Evolutionary conservation across 1,140 invertebrate genomes (phyloP), one percentile per base, ranked within the genome.

Genomic region (Sipha flava): DNA sequence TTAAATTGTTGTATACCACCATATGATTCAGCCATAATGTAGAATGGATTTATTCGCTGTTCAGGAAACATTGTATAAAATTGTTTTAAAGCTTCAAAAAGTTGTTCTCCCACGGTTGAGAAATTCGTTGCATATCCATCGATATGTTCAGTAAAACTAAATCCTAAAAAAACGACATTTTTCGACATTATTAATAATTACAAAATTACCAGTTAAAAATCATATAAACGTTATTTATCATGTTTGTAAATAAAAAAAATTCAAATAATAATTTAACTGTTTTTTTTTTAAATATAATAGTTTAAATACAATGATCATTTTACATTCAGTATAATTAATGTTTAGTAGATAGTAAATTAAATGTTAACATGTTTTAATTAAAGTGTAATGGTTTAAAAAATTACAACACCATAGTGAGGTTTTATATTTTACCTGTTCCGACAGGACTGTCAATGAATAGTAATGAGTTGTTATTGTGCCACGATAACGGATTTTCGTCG

Each of bases 401-500:
- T n/a, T n/a, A n/a, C n/a, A n/a, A n/a, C n/a, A n/a, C n/a, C n/a
- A n/a, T n/a, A n/a, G n/a, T n/a, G n/a, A n/a, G n/a, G 5, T 34
- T 10, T 14, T 64, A 34, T 1, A 0, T 43, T 66, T 64, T 29
- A 9, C 92, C 92, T 26, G 92, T 92, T 7, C 92, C 93, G 52
- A 94, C 94, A 10, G 94, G 94, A 85, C 94, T 95, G 83, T 96
- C 94, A 68, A 96, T 92, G 83, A 93, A 95, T 26, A 95, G 86
- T 45, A 95, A 83, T 83, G 92, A 91, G 82, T 93, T 92, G 10
- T 88, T 89, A 16, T 87, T 86, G 80, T 89, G 91, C 94, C 94
- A 95, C 10, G 91, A 90, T 57, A 89, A 90, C 83, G 91, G 80
- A 14, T 80, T 80, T 37, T 62, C 37, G 3, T 70, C 68, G 23